Evolutionary conservation across 1,140 invertebrate species (phyloP).

Genomic region (Idris sp.): DNA sequence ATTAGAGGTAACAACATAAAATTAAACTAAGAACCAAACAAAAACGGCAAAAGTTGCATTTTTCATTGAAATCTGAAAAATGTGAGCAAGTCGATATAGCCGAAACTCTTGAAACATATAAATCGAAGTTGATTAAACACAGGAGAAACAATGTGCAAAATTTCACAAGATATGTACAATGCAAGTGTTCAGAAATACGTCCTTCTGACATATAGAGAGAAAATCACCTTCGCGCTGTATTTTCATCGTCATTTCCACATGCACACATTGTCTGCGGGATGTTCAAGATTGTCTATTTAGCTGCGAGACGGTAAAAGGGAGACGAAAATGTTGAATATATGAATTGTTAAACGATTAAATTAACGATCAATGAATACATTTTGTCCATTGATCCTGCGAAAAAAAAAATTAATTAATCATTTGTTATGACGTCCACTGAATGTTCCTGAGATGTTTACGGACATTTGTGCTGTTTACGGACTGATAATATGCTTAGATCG

Average conservation of each 20-base stretch:
- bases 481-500: slow-evolving; percentile 57
- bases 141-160: slow-evolving; percentile 31
- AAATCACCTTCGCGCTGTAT: slow-evolving; percentile 49
- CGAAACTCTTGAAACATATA: slow-evolving; percentile 27
- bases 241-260: slow-evolving; percentile 43
- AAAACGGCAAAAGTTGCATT: no score
- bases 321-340: slow-evolving; percentile 42
- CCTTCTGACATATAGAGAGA: slow-evolving; percentile 46
- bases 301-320: not conserved
- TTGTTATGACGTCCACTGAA: slow-evolving; percentile 55
- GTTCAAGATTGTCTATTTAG: slow-evolving; percentile 44
- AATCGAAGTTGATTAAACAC: slow-evolving; percentile 15
- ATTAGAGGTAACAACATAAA: no score
- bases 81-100: slow-evolving; percentile 35
- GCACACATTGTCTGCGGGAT: slow-evolving; percentile 38
- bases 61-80: slow-evolving; percentile 32
- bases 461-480: slow-evolving; percentile 54
- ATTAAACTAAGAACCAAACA: no score
- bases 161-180: slow-evolving; percentile 40
- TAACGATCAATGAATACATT: no score
- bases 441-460: slow-evolving; percentile 57
- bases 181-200: slow-evolving; percentile 58
- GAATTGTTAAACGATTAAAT: slow-evolving; percentile 48
- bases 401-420: slow-evolving; percentile 48
- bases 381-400: slow-evolving; percentile 31